Evolutionary conservation across 2,113 vertebrate genomes (phyloP), one percentile per base, ranked within the genome.

Genomic region (Gorilla gorilla): DNA sequence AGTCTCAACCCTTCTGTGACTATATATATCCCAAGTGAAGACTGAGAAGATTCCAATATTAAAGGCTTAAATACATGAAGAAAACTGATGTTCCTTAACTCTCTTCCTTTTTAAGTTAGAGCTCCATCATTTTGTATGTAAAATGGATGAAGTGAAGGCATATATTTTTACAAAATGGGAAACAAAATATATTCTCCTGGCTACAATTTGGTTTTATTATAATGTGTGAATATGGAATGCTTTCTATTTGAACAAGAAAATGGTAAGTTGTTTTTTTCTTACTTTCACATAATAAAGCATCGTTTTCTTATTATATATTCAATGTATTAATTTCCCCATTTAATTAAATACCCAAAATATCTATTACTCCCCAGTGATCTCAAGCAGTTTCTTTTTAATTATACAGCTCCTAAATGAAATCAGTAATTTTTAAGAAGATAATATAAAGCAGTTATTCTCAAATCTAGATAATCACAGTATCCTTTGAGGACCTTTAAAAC

Each of bases 301-400:
- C 14, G 92, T 68, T 93, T 81, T 55, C 30, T 52, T 79, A 72
- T 73, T 87, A 94, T 89, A 76, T 61, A 18, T 76, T 32, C 75
- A 89, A 70, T 48, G 25, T 43, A 73, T 72, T 30, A 70, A 78
- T 92, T 40, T 52, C 5, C 8, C 17, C 8, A 82, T 17, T 78
- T 89, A 84, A 43, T 96, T 82, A 78, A 91, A 72, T 57, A 43
- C 25, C 70, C n/a, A 97, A 92, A 57, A 93, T 45, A 38, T 0
- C 64, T 55, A 7, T 72, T 78, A 72, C 23, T 91, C 50, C 6
- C 14, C 20, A 57, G 22, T 73, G n/a, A 72, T 87, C 45, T 64
- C n/a, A 95, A 96, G 2, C 16, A 90, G 61, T 82, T 25, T 93
- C 88, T 80, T 90, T 94, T 45, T 66, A 45, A 23, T 27, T 68